phyloP scores from a whole-genome alignment of 37 sponge, comb jelly and placozoan species.

The Axinella damicornis region DNA sequence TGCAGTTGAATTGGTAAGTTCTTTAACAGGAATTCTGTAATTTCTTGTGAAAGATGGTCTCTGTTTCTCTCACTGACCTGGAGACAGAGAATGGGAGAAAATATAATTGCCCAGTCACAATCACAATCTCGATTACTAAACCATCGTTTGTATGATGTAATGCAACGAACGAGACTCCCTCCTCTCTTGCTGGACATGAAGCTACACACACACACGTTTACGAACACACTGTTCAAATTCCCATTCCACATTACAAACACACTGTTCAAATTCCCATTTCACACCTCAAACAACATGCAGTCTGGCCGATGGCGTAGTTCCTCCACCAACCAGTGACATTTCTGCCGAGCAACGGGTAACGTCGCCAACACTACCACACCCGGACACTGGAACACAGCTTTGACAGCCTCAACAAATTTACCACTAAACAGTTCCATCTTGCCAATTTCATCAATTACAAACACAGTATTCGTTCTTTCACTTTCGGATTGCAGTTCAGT shows the following conservation, averaged over 20 bases:
- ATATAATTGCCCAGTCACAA: too few species aligned
- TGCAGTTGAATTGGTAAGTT: background rate
- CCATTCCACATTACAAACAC: too few species aligned
- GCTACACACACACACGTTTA: too few species aligned
- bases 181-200: too few species aligned
- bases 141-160: too few species aligned
- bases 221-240: too few species aligned
- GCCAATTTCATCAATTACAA: conserved; percentile 70
- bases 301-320: conserved; percentile 36
- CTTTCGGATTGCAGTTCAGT: too few species aligned
- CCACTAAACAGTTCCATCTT: conserved; percentile 74
- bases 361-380: conserved; percentile 49
- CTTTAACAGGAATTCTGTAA: conserved; percentile 30
- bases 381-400: conserved; percentile 23
- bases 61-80: conserved; percentile 67
- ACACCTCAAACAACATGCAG: conserved; percentile 55
- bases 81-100: background rate
- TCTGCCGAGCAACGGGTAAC: conserved; percentile 47
- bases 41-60: conserved; percentile 32
- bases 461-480: background rate
- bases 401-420: conserved; percentile 26
- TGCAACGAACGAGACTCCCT: too few species aligned
- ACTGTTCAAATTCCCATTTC: too few species aligned
- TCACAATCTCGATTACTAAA: too few species aligned
- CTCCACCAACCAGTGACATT: conserved; percentile 50